These are phyloP conservation scores for Aphelenchoides fujianensis DNA, from an alignment of 1,140 invertebrate species.

Conservation along the genomic window DNA sequence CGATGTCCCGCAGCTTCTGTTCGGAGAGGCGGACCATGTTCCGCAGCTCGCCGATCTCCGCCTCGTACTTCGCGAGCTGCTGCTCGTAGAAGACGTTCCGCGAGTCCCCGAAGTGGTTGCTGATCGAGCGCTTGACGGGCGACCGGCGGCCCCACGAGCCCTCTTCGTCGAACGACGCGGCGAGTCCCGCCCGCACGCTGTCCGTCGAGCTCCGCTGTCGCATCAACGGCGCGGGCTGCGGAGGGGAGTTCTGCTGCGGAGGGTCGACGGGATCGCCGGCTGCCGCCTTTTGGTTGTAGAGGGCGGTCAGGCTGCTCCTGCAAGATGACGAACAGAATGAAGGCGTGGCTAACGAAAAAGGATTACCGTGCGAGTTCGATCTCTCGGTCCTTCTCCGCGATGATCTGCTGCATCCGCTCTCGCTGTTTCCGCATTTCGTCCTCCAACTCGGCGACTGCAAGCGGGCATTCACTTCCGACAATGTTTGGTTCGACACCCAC, in stretches of 20 bases:
- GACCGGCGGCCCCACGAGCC: constrained; percentile 2
- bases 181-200: constrained; percentile 18
- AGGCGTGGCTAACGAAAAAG: too few species aligned
- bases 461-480: constrained; percentile 7
- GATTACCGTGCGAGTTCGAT: constrained; percentile 48
- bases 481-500: neutral
- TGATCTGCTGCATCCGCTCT: constrained; percentile 37
- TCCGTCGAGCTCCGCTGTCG: constrained; percentile 27
- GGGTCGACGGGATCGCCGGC: constrained; percentile 42
- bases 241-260: constrained; percentile 33
- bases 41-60: constrained; percentile 51
- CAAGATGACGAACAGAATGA: constrained; percentile 28
- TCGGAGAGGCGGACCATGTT: constrained; percentile 54
- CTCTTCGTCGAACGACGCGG: constrained; percentile 22
- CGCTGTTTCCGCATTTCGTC: constrained; percentile 45
- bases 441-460: constrained; percentile 45
- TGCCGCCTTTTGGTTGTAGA: constrained; percentile 19
- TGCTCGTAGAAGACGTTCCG: constrained; percentile 57
- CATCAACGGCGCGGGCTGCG: neutral
- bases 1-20: constrained; percentile 53
- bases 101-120: constrained; percentile 33
- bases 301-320: constrained; percentile 30
- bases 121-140: constrained; percentile 23
- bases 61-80: constrained; percentile 50
- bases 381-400: constrained; percentile 44